Percentiles rank a stretch among this genome's conserved stretches.
These are phyloP conservation scores for Lasioglossum morio DNA, from an alignment of 2,888 invertebrate species.

Conservation along the genomic window DNA sequence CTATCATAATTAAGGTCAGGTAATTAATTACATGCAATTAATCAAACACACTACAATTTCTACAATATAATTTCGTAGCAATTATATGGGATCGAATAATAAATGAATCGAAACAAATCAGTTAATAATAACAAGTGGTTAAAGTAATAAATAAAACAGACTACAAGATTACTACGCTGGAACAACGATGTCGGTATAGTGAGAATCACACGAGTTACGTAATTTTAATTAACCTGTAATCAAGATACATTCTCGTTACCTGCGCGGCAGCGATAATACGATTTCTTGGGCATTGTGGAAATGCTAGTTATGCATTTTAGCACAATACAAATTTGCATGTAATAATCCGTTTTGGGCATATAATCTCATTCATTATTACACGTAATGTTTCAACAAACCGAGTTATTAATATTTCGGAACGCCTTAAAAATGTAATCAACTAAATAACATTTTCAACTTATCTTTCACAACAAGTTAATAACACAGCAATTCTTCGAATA, in stretches of 20 bases:
- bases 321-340: background rate
- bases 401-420: background rate
- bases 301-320: background rate
- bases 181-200: background rate
- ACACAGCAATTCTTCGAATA: background rate
- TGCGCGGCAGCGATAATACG: background rate
- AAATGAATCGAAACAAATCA: background rate
- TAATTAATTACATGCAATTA: slow-evolving; percentile 35
- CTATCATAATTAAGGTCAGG: slow-evolving; percentile 23
- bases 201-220: background rate
- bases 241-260: background rate
- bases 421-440: background rate
- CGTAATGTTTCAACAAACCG: background rate
- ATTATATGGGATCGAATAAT: background rate
- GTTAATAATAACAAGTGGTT: background rate
- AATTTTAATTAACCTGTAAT: slow-evolving; percentile 27
- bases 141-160: background rate
- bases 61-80: slow-evolving; percentile 20
- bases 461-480: background rate
- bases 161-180: background rate
- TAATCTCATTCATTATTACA: background rate
- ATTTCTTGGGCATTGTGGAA: background rate
- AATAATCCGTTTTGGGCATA: background rate
- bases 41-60: background rate
- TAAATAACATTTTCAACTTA: background rate